Conservation (phyloP, 1,140 invertebrate genomes). For the Drosophila pectinifera region DNA sequence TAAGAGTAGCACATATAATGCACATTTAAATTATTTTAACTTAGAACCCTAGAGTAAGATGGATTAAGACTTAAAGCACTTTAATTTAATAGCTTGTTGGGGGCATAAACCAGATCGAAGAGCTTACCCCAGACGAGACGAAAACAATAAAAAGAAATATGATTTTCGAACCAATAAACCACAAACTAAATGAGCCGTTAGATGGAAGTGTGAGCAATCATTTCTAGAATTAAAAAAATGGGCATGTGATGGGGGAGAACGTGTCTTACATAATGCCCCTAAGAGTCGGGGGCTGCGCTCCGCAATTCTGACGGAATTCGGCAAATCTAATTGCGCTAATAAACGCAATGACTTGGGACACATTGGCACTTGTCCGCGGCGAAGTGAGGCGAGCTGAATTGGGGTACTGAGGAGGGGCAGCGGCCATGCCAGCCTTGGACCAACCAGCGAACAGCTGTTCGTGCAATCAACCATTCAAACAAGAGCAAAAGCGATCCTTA, state of each 20-base stretch:
- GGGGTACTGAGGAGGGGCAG: slow-evolving; percentile 4
- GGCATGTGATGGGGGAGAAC: background rate
- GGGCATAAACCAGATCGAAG: slow-evolving; percentile 21
- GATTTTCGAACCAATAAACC: slow-evolving; percentile 32
- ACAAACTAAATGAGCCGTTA: slow-evolving; percentile 47
- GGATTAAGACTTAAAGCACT: slow-evolving; percentile 25
- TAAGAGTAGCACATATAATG: slow-evolving; percentile 20
- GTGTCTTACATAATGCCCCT: slow-evolving; percentile 30
- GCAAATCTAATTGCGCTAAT: slow-evolving; percentile 49
- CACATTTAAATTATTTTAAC: slow-evolving; percentile 31
- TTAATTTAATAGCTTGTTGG: slow-evolving; percentile 30
- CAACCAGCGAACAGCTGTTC: slow-evolving; percentile 67
- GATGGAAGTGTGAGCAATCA: slow-evolving; percentile 44
- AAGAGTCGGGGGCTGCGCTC: background rate
- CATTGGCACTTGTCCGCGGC: slow-evolving; percentile 58
- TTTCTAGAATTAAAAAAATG: background rate
- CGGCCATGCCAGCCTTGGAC: slow-evolving; percentile 30
- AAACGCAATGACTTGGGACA: slow-evolving; percentile 51
- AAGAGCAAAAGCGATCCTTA: slow-evolving; percentile 60
- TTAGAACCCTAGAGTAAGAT: slow-evolving; percentile 6
- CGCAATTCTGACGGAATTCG: slow-evolving; percentile 28
- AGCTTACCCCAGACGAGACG: slow-evolving; percentile 51
- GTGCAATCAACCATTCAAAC: slow-evolving; percentile 72
- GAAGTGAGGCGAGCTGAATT: slow-evolving; percentile 28
- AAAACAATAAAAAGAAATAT: slow-evolving; percentile 66